Evolutionary conservation across 2,888 invertebrate genomes (phyloP), one percentile per base, ranked within the genome.

Genomic region (Xestia c-nigrum): DNA sequence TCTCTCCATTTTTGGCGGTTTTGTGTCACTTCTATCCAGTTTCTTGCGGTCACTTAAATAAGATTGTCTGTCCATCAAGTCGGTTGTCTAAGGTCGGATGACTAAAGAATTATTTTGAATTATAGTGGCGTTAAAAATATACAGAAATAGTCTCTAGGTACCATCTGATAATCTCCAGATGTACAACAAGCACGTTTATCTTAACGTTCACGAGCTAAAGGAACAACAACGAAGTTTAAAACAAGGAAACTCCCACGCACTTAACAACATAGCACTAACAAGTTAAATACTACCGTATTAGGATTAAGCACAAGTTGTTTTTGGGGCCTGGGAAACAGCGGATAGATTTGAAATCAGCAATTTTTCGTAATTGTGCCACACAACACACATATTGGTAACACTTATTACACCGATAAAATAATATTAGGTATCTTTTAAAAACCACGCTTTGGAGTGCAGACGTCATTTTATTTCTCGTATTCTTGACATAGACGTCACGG

Each of bases 201-300:
- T 19, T 50, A 74, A 70, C 43, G 43, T 52, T 52, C 21, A 40
- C 21, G 31, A 61, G 52, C 14, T 72, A 24, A 72, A 65, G 67
- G 47, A 80, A 76, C 77, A 86, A 81, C 77, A 81, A 71, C 67
- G 66, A 75, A 86, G 84, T 88, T 84, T 65, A 10, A 65, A 78
- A 79, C 78, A 78, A 64, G 76, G 57, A 66, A 69, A 47, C 61
- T 59, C 76, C 76, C 68, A 70, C 83, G 78, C 78, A 87, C 74
- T 80, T 84, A 71, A 77, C 72, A 76, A 75, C 74, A 38, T 61
- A 70, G 76, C 71, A 61, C 79, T 74, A 81, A 79, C 70, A 81
- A 87, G 80, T 88, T 81, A 86, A 84, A 86, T 72, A 65, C 75
- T 77, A 69, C 47, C 7, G 63, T 69, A 77, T 76, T 71, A 80